A percentile compares a stretch with the other conserved stretches of the same genome.
Evolutionary conservation across 1,140 invertebrate genomes (phyloP).

Genomic region (Druon quercuslanigerum): DNA sequence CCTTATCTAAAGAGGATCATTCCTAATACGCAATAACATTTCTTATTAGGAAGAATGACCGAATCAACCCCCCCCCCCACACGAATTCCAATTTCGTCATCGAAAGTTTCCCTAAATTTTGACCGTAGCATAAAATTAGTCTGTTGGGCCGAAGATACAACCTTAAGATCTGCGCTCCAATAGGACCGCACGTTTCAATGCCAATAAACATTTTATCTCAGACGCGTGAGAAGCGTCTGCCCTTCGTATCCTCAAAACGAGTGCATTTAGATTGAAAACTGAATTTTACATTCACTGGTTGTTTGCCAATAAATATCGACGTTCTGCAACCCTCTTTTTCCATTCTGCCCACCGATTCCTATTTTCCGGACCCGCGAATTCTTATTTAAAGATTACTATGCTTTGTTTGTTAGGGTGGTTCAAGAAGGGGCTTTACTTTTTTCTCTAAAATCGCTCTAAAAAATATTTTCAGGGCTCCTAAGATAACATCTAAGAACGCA

Average conservation of each 20-base stretch:
- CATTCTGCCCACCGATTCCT: too few relatives aligned
- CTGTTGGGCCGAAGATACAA: conserved; percentile 15
- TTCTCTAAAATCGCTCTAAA: too few relatives aligned
- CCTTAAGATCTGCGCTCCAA: conserved; percentile 43
- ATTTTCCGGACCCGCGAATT: too few relatives aligned
- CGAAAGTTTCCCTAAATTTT: neutral
- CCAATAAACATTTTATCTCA: conserved; percentile 64
- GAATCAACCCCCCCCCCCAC: conserved; percentile 43
- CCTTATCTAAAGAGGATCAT: conserved; percentile 46
- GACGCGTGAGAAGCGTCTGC: conserved; percentile 50
- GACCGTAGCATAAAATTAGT: conserved; percentile 9
- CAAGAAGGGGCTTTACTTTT: too few relatives aligned
- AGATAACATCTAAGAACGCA: too few relatives aligned
- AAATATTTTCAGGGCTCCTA: too few relatives aligned
- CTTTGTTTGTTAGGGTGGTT: too few relatives aligned
- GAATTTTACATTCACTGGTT: conserved; percentile 67
- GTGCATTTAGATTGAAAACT: conserved; percentile 70
- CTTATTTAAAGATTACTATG: too few relatives aligned
- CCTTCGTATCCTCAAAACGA: conserved; percentile 50
- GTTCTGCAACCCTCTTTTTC: conserved; percentile 43
- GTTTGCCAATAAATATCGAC: conserved; percentile 66
- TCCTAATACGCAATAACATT: conserved; percentile 50
- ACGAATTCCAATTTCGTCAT: neutral
- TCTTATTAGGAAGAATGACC: conserved; percentile 42
- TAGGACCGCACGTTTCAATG: conserved; percentile 51